Base-by-base conservation (phyloP, 2,888 invertebrate species). In the Fragum whitleyi region DNA sequence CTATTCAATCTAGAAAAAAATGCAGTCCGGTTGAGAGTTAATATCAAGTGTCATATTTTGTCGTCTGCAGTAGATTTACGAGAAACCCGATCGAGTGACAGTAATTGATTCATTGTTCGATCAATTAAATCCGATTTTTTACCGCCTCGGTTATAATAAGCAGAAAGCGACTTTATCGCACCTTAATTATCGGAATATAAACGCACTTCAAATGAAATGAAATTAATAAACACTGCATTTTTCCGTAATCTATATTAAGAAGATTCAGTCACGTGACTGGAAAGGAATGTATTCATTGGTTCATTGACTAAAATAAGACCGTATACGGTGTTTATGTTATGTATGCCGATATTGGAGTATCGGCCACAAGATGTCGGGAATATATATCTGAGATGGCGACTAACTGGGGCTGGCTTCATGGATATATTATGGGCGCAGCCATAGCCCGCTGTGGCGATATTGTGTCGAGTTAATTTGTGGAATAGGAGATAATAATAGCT, bases 251-350 rank as follows among this genome's bases (percentile, higher is more conserved):
- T 72, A 72, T 72, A 72, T 72, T 61, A 61, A 59, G 47, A 36
- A 65, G 19, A 28, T 26, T 5, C 55, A 1, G 28, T 59, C 72
- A 72, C 72, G 72, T 72, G 72, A 72, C 59, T 26, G 29, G 42
- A 72, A 42, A 26, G 61, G 72, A 57, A 70, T 57, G 14, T 26
- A 32, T 32, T 72, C 61, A 72, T 72, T 72, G 72, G 72, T 57
- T 39, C 61, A 72, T 65, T 23, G 65, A 65, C 36, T 42, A 42
- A 65, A 42, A 36, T 14, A 2, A 65, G 23, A 39, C 65, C 42
- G 65, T 65, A 65, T 65, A 42, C 65, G 65, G 65, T 65, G 65
- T 65, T 65, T 65, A 65, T 65, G 26, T 23, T 21, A 65, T 42
- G 42, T 65, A 65, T 65, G 65, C 65, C 39, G 65, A 32, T 21